Percentiles rank a stretch among this genome's conserved stretches.
Conservation (phyloP, 1,140 invertebrate genomes). For the Brachystomella parvula region DNA sequence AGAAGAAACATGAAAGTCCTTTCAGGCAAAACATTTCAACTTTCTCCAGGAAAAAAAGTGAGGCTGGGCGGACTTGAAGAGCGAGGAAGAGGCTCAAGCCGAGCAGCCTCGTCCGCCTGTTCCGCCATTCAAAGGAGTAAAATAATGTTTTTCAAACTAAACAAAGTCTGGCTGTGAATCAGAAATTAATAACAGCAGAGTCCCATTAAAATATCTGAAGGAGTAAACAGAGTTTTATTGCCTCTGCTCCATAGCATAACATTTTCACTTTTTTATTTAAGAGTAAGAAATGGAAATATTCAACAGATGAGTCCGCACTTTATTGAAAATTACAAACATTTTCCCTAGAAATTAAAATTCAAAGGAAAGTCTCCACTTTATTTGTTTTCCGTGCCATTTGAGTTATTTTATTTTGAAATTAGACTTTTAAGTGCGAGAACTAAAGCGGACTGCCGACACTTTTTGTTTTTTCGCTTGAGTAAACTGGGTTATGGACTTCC, state of each 20-base stretch:
- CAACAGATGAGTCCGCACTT: too few species aligned
- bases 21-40: not conserved
- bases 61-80: not conserved
- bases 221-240: not conserved
- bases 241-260: not conserved
- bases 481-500: not conserved
- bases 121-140: too few species aligned
- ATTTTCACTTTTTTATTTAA: not conserved
- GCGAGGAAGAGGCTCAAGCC: not conserved
- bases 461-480: not conserved
- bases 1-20: not conserved
- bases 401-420: not conserved
- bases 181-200: not conserved
- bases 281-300: not conserved
- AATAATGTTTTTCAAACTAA: not conserved
- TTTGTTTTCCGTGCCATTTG: too few species aligned
- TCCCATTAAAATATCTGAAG: not conserved
- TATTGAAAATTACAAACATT: not conserved
- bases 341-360: not conserved
- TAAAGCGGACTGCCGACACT: not conserved
- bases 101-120: too few species aligned
- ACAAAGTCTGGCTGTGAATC: not conserved
- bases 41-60: slow-evolving; percentile 2
- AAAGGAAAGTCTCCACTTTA: not conserved
- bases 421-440: not conserved